Evolutionary conservation across 2,113 vertebrate genomes (phyloP).

Genomic region (Oreochromis niloticus): DNA sequence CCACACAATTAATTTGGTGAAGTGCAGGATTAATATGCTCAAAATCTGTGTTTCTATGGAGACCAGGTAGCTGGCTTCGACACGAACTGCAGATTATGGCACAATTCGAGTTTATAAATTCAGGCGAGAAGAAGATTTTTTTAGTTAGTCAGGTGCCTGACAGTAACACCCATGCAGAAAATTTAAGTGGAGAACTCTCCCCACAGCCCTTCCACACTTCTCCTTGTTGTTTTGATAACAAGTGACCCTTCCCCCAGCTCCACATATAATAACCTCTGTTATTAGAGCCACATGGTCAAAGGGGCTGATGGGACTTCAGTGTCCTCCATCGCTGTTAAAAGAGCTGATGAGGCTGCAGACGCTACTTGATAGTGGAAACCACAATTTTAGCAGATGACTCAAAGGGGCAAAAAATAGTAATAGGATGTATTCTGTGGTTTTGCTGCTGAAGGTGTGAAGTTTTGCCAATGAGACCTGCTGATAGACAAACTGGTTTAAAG

Average conservation of each 20-base stretch:
- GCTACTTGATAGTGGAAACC: not conserved
- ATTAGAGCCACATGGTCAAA: not conserved
- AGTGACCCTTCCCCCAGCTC: not conserved
- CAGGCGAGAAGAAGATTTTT: not conserved
- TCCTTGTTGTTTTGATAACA: not conserved
- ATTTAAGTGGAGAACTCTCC: not conserved
- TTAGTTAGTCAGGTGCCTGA: not conserved
- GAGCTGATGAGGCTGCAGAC: not conserved
- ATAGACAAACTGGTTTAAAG: conserved; percentile 25
- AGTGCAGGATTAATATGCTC: conserved; percentile 19
- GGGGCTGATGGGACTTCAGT: not conserved
- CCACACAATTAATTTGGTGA: not conserved
- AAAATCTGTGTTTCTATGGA: conserved; percentile 61
- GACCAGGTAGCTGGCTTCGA: conserved; percentile 35
- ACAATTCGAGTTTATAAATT: not conserved
- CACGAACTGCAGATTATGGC: conserved; percentile 11
- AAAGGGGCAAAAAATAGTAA: not conserved
- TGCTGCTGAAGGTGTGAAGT: conserved; percentile 37
- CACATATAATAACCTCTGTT: not conserved
- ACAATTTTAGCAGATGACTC: conserved; percentile 15
- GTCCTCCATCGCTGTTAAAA: not conserved
- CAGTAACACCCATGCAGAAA: not conserved
- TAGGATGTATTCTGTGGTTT: conserved; percentile 12
- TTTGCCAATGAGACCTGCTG: conserved; percentile 35
- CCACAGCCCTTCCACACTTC: not conserved